A percentile compares a stretch with the other conserved stretches of the same genome.
Evolutionary conservation across 2,113 vertebrate species (phyloP).

Genomic region (Cyprinodon tularosa): DNA sequence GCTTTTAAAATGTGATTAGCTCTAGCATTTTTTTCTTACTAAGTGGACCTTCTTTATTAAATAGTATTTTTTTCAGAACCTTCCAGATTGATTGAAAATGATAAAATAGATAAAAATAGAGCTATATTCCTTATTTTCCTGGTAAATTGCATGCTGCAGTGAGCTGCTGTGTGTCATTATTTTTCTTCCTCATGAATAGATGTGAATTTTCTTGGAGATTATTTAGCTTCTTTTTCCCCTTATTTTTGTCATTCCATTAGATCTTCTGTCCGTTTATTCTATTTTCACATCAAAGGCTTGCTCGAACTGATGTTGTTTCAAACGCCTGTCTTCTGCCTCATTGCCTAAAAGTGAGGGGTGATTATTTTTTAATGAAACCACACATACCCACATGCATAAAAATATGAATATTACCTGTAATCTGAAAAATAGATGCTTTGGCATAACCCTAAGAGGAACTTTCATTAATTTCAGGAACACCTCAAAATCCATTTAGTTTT

Average conservation of each 20-base stretch:
- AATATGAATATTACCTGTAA: conserved; percentile 68
- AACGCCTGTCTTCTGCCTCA: conserved; percentile 79
- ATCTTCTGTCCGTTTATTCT: conserved; percentile 74
- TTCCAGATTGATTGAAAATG: conserved; percentile 28
- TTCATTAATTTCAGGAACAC: conserved; percentile 60
- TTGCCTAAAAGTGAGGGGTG: conserved; percentile 78
- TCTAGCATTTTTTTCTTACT: neutral
- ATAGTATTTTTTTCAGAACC: conserved; percentile 3
- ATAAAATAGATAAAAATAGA: conserved; percentile 11
- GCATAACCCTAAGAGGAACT: conserved; percentile 56
- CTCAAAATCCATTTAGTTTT: conserved; percentile 62
- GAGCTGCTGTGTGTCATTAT: conserved; percentile 56
- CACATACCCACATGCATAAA: conserved; percentile 29
- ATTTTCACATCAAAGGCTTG: conserved; percentile 77
- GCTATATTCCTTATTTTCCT: conserved; percentile 42
- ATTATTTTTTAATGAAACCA: conserved; percentile 82
- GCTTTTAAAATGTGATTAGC: neutral
- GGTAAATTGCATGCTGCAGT: conserved; percentile 53
- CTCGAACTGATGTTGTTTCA: conserved; percentile 80
- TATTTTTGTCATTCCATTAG: conserved; percentile 74
- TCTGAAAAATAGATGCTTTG: conserved; percentile 65
- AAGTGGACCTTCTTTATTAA: conserved; percentile 13
- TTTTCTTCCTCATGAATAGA: conserved; percentile 63
- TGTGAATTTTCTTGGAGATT: conserved; percentile 69
- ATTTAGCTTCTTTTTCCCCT: conserved; percentile 60